Evolutionary conservation across 2,888 invertebrate genomes (phyloP).

Genomic region (Parnassius orleans): DNA sequence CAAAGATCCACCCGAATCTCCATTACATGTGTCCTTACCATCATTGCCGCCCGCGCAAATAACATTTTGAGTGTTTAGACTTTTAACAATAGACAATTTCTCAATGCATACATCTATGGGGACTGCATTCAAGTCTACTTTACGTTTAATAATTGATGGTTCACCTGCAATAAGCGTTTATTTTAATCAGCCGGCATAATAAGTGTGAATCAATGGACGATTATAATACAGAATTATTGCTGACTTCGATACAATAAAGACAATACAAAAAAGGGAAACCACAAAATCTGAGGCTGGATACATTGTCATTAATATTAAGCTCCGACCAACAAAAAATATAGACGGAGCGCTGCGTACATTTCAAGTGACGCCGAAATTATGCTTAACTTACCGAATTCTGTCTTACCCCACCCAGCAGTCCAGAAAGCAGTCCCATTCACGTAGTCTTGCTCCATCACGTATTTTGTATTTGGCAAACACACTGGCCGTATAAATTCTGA

Average conservation of each 20-base stretch:
- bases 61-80: conserved; percentile 30
- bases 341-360: too few relatives aligned
- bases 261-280: too few relatives aligned
- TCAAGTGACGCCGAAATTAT: too few relatives aligned
- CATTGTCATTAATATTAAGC: too few relatives aligned
- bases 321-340: too few relatives aligned
- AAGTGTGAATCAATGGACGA: too few relatives aligned
- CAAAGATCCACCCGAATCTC: conserved; percentile 83
- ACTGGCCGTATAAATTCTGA: conserved; percentile 62
- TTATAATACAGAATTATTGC: too few relatives aligned
- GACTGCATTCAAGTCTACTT: conserved; percentile 60
- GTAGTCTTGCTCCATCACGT: conserved; percentile 51
- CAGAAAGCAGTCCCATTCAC: conserved; percentile 59
- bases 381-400: conserved; percentile 64
- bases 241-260: too few relatives aligned
- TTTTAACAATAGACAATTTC: conserved; percentile 40
- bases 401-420: conserved; percentile 86
- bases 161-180: conserved; percentile 34
- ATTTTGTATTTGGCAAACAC: conserved; percentile 60
- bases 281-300: too few relatives aligned
- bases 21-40: conserved; percentile 77
- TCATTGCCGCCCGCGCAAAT: conserved; percentile 81
- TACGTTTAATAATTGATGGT: conserved; percentile 44
- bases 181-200: neutral
- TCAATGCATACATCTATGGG: conserved; percentile 41